Base-by-base conservation (phyloP, 2,797 vertebrate genomes). In the Siniperca scherzeri region DNA sequence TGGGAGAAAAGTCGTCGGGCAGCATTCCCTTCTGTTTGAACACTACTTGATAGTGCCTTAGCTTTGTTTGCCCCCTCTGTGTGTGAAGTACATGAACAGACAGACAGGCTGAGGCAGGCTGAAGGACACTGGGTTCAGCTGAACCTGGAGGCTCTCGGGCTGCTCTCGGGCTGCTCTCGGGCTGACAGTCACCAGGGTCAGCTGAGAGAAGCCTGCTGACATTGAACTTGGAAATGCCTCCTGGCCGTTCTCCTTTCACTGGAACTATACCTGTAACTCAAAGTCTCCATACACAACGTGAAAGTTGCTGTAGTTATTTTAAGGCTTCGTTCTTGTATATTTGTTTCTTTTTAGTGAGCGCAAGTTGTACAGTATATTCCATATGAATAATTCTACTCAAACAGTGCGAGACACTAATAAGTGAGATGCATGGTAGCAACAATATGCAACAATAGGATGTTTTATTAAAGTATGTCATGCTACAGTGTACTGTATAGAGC, bases 51-150 rank as follows among this genome's bases (percentile, higher is more conserved):
- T 40, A 19, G 25, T n/a, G 14, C n/a, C 16, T 78, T 85, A 70
- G 62, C 82, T 88, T 50, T 55, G 50, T 38, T n/a, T n/a, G 22
- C 3, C 25, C 22, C 14, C 8, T 46, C 11, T 30, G 56, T 71
- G 83, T 85, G 77, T 86, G 66, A 84, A 74, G 82, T 64, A 53
- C 80, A 36, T 70, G 80, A 81, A 44, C 48, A 70, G 74, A 70
- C 66, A 71, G 66, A 64, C 30, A 74, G 78, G 57, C 77, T 69
- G 67, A 59, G 68, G 67, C 48, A 57, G 65, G 80, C 77, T 74
- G 62, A 77, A 89, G 90, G 87, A 91, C 87, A 71, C 56, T 44
- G 77, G 59, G 88, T 90, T 92, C 82, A 90, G 84, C 48, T 70
- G 80, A 80, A 88, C 77, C 89, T 91, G 77, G 30, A 78, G 90